A percentile compares a stretch with the other conserved stretches of the same genome.
Evolutionary conservation across 2,888 invertebrate species (phyloP).

Genomic region (Drosophila basisetae): DNA sequence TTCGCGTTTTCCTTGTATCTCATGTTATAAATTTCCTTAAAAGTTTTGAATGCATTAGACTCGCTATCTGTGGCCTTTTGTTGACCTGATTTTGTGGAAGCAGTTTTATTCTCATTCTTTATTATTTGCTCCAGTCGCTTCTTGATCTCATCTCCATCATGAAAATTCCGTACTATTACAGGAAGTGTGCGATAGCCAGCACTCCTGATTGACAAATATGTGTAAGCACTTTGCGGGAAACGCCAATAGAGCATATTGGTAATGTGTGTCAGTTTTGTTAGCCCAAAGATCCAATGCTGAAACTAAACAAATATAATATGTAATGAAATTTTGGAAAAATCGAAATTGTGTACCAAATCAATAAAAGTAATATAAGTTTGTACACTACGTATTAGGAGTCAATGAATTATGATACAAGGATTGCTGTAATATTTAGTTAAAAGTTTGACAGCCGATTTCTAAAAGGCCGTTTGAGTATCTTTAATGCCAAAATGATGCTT

Average conservation of each 20-base stretch:
- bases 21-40: neutral
- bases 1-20: neutral
- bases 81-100: neutral
- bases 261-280: neutral
- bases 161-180: neutral
- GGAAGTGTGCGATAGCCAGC: slow-evolving; percentile 3
- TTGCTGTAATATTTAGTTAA: slow-evolving; percentile 23
- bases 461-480: neutral
- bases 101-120: too few species aligned
- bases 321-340: slow-evolving; percentile 5
- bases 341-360: slow-evolving; percentile 3
- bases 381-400: neutral
- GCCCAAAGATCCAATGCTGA: neutral
- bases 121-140: slow-evolving; percentile 9
- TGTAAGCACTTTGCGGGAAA: slow-evolving; percentile 1
- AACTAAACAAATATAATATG: slow-evolving; percentile 1
- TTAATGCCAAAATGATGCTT: neutral
- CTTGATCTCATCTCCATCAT: slow-evolving; percentile 12
- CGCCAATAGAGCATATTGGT: slow-evolving; percentile 23
- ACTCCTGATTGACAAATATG: neutral
- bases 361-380: slow-evolving; percentile 5
- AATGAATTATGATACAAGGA: neutral
- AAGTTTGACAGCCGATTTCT: slow-evolving; percentile 37
- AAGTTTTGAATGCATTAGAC: neutral
- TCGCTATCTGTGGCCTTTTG: neutral